A percentile compares a stretch with the other conserved stretches of the same genome.
phyloP scores from a whole-genome alignment of 2,888 invertebrate species.

The Crematogaster levior region DNA sequence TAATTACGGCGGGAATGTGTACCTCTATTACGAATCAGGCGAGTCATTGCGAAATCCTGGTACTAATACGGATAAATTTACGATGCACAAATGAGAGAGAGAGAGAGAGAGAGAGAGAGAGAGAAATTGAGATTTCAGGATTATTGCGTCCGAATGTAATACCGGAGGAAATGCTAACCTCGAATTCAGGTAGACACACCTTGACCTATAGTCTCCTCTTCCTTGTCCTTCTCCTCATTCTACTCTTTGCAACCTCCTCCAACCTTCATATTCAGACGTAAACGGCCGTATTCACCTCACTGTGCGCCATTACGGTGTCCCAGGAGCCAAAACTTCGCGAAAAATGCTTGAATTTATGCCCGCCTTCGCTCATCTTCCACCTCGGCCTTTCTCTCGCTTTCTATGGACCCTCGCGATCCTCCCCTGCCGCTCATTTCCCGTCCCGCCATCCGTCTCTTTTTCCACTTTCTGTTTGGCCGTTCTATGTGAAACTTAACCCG shows the following conservation, averaged over 20 bases:
- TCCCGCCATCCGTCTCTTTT: constrained; percentile 55
- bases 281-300: constrained; percentile 79
- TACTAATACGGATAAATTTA: constrained; percentile 50
- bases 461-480: constrained; percentile 55
- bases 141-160: constrained; percentile 58
- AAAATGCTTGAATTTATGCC: constrained; percentile 81
- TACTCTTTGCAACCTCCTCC: constrained; percentile 51
- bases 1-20: constrained; percentile 38
- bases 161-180: constrained; percentile 56
- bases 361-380: constrained; percentile 68
- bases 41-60: constrained; percentile 9
- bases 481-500: constrained; percentile 68
- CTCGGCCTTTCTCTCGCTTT: constrained; percentile 51
- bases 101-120: neutral
- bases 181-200: constrained; percentile 57
- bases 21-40: neutral
- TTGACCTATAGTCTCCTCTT: constrained; percentile 34
- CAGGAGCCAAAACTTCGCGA: constrained; percentile 82
- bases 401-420: constrained; percentile 35
- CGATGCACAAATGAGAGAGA: neutral
- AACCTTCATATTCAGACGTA: constrained; percentile 79
- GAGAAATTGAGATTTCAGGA: constrained; percentile 56
- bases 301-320: constrained; percentile 82
- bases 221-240: neutral
- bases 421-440: constrained; percentile 42